These are phyloP conservation scores for Branchipolynoe longqiensis DNA, from an alignment of 2,888 invertebrate species.

Conservation along the genomic window DNA sequence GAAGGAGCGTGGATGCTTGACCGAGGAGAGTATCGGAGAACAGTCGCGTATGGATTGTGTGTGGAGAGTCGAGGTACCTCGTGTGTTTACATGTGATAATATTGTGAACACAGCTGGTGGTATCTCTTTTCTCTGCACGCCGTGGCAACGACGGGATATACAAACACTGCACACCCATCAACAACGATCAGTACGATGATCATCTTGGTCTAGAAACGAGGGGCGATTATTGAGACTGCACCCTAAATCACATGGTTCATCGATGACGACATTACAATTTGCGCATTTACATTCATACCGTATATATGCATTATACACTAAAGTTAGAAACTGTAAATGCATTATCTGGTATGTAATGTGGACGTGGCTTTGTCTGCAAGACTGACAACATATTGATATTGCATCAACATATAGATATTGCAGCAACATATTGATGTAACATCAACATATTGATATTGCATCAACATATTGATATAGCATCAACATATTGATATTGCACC, in stretches of 20 bases:
- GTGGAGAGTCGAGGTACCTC: constrained; percentile 48
- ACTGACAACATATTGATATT: not conserved
- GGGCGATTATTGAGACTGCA: not conserved
- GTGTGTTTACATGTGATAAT: constrained; percentile 84
- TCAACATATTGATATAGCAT: no score
- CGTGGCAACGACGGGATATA: constrained; percentile 51
- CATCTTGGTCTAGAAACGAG: not conserved
- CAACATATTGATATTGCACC: no score
- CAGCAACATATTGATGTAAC: no score
- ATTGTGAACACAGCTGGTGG: constrained; percentile 82
- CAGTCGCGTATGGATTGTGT: not conserved
- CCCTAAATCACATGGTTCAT: not conserved
- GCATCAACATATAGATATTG: no score
- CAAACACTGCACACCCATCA: not conserved
- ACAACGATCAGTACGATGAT: not conserved
- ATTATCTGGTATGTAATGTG: constrained; percentile 99
- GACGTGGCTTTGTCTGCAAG: constrained; percentile 10
- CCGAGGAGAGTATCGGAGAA: no score
- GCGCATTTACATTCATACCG: constrained; percentile 59
- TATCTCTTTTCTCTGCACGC: constrained; percentile 76
- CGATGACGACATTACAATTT: constrained; percentile 10
- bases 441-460: no score
- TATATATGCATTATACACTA: constrained; percentile 93
- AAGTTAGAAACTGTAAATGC: constrained; percentile 92
- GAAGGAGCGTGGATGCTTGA: not conserved